Conservation (phyloP, 1,140 invertebrate species). For the Amyelois transitella region DNA sequence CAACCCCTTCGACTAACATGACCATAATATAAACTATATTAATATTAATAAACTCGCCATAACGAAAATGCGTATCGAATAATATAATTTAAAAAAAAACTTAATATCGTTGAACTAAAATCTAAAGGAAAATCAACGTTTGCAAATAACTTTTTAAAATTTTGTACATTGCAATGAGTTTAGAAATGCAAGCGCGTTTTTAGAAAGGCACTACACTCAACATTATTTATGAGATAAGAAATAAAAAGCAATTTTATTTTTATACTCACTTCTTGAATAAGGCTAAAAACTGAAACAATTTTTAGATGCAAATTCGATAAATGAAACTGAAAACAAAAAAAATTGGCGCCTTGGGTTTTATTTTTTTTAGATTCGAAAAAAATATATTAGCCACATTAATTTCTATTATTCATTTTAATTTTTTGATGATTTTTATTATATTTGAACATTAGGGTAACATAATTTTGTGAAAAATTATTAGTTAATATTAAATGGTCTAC, state of each 20-base stretch:
- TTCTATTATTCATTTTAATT: too few species aligned
- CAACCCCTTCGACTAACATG: conserved; percentile 6
- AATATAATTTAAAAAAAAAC: conserved; percentile 20
- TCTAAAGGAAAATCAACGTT: conserved; percentile 14
- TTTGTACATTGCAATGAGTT: conserved; percentile 23
- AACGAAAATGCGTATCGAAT: conserved; percentile 24
- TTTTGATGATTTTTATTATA: too few species aligned
- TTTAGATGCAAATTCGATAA: neutral
- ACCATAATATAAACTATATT: conserved; percentile 5
- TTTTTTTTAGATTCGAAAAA: too few species aligned
- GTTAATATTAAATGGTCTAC: too few species aligned
- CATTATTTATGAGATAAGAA: conserved; percentile 29
- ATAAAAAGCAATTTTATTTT: neutral
- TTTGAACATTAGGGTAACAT: too few species aligned
- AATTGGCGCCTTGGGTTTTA: too few species aligned
- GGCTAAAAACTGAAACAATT: neutral
- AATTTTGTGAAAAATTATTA: too few species aligned
- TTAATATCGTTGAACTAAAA: conserved; percentile 19
- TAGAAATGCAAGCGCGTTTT: conserved; percentile 32
- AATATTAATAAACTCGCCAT: neutral
- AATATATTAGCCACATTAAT: too few species aligned
- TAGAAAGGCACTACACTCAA: conserved; percentile 40
- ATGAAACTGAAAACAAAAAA: neutral
- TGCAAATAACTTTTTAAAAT: conserved; percentile 14
- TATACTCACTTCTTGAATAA: neutral